Base-by-base conservation (phyloP, 2,113 vertebrate genomes). In the Mormyrus lacerda region DNA sequence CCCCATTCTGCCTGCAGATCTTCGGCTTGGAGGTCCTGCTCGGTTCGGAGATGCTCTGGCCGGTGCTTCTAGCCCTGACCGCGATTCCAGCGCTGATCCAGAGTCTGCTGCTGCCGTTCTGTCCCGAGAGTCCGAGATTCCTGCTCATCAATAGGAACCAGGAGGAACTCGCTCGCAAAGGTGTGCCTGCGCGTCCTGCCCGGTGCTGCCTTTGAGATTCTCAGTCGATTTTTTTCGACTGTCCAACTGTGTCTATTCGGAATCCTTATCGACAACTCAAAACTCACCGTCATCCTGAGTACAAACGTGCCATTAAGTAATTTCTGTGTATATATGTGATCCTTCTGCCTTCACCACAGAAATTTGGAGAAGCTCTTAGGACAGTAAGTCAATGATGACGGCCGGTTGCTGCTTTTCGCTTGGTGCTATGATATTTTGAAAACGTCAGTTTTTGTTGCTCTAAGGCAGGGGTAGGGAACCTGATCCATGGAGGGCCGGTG, bases 111-210 rank as follows among this genome's bases (percentile, higher is more conserved):
- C 93, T 96, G 86, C 96, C 96, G 47, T 96, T 96, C 92, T 96
- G 95, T 15, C 96, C 96, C 0, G 95, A 96, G 92, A 96, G 95
- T 88, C 96, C 96, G 6, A 95, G 95, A 0, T 96, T 92, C 92
- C 93, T 96, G 61, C 95, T 96, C 91, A 96, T 96, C 92, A 96
- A 96, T 94, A 94, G 94, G n/a, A 94, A 96, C 27, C 79, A 95
- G 89, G 95, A 96, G 91, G 95, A 96, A 87, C 50, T 95, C 91
- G 96, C 96, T 0, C 93, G 94, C 82, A 95, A 95, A 93, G 95
- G 96, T 96, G 91, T 85, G 24, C 13, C 17, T 53, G 15, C 7
- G 7, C n/a, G 3, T 42, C 73, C 73, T 39, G 31, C 27, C 35
- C 15, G 17, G 11, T 39, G 31, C 35, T 15, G 69, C 69, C 31